A percentile compares a stretch with the other conserved stretches of the same genome.
These are phyloP conservation scores for Catamblyrhynchus diadema DNA, from an alignment of 2,797 vertebrate genomes.

Conservation along the genomic window DNA sequence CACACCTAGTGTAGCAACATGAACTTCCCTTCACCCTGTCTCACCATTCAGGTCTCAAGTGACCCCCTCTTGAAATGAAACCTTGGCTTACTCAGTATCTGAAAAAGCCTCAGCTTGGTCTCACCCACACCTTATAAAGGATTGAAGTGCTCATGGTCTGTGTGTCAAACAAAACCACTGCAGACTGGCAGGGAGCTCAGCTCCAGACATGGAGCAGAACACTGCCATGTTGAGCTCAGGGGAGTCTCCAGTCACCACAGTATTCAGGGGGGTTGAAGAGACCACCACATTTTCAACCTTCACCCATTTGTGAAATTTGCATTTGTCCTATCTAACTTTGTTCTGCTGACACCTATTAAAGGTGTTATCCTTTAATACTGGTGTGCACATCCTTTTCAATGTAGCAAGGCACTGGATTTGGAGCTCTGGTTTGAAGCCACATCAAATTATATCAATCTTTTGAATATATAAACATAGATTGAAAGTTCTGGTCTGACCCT, in stretches of 20 bases:
- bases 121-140: not conserved
- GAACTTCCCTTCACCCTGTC: constrained; percentile 15
- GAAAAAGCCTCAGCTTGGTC: not conserved
- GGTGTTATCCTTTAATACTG: not conserved
- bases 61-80: not conserved
- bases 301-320: not conserved
- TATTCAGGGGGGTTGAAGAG: not conserved
- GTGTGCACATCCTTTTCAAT: not conserved
- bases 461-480: not conserved
- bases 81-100: not conserved
- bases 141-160: not conserved
- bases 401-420: not conserved
- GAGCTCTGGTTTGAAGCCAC: not conserved
- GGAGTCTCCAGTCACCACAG: not conserved
- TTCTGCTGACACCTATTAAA: not conserved
- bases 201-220: not conserved
- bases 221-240: not conserved
- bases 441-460: not conserved
- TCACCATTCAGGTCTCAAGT: not conserved
- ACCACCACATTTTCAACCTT: not conserved
- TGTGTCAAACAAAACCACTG: not conserved
- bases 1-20: not conserved
- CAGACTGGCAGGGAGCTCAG: not conserved
- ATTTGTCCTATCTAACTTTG: not conserved
- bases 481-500: not conserved